Percentiles rank a stretch among this genome's conserved stretches.
These are phyloP conservation scores for Hippasteria phrygiana DNA, from an alignment of 53 echinoderm and acorn worm genomes.

Conservation along the genomic window DNA sequence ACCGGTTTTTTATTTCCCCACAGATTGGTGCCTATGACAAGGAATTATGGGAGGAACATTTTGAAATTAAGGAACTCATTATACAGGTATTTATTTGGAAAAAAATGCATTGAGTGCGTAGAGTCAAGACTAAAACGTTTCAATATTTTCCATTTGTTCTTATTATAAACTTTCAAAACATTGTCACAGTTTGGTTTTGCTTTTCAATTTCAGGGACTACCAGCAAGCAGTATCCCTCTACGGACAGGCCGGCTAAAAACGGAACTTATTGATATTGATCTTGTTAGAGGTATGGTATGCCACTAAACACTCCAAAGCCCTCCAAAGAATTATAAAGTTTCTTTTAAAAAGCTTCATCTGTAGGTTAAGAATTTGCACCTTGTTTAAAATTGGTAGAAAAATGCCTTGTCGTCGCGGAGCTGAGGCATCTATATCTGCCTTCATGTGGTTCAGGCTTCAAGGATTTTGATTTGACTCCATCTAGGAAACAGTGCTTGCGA, in stretches of 20 bases:
- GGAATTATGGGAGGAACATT: conserved; percentile 95
- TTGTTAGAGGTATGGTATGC: conserved; percentile 93
- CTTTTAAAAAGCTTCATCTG: not conserved
- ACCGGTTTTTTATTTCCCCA: not conserved
- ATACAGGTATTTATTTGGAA: conserved; percentile 48
- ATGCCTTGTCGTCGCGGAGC: no score
- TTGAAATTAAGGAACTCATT: conserved; percentile 90
- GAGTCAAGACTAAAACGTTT: not conserved
- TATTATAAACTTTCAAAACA: not conserved
- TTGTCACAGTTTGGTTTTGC: no score
- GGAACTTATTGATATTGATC: conserved; percentile 95
- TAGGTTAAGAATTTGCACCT: no score
- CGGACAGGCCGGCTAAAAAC: conserved; percentile 92
- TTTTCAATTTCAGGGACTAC: conserved; percentile 78
- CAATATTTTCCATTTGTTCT: not conserved
- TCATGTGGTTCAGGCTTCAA: no score
- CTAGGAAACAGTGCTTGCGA: no score
- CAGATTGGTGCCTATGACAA: conserved; percentile 99
- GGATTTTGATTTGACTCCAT: no score
- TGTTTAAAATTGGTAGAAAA: no score
- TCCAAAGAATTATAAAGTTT: not conserved
- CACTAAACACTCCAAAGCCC: no score
- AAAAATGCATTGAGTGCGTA: not conserved
- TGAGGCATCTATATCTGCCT: no score
- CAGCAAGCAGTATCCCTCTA: conserved; percentile 65